A percentile compares a stretch with the other conserved stretches of the same genome.
Evolutionary conservation across 1,140 invertebrate genomes (phyloP).

Genomic region (Anthonomus grandis): DNA sequence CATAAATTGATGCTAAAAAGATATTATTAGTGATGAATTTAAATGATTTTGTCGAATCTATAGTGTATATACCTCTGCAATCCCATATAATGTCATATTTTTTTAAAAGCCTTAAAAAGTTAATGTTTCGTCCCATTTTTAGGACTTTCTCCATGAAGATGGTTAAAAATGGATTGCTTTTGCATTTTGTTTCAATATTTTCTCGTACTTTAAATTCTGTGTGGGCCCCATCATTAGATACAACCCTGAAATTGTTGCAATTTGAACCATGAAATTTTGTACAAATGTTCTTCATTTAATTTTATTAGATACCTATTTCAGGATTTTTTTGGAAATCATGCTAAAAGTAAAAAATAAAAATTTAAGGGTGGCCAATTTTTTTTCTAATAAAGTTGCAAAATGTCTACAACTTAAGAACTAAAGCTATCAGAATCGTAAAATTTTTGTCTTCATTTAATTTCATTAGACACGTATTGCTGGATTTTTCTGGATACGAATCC

Average conservation of each 20-base stretch:
- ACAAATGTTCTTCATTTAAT: no score
- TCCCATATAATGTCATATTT: slow-evolving; percentile 35
- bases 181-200: slow-evolving; percentile 17
- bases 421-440: no score
- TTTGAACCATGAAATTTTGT: no score
- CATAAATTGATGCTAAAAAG: slow-evolving; percentile 37
- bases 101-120: slow-evolving; percentile 37
- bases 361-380: no score
- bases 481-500: no score
- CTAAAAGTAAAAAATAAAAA: no score
- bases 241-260: slow-evolving; percentile 14
- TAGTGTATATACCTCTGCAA: slow-evolving; percentile 28
- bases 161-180: slow-evolving; percentile 32
- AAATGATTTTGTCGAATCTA: background rate
- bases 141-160: slow-evolving; percentile 37
- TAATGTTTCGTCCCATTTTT: slow-evolving; percentile 42
- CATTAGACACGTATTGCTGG: no score
- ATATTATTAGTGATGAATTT: background rate
- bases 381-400: no score
- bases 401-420: no score
- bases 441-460: no score
- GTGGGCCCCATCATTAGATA: background rate
- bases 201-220: slow-evolving; percentile 22
- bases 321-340: no score
- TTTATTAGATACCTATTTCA: no score